A percentile compares a stretch with the other conserved stretches of the same genome.
Conservation (phyloP, 2,797 vertebrate genomes). For the Typhlichthys eigenmanni region DNA sequence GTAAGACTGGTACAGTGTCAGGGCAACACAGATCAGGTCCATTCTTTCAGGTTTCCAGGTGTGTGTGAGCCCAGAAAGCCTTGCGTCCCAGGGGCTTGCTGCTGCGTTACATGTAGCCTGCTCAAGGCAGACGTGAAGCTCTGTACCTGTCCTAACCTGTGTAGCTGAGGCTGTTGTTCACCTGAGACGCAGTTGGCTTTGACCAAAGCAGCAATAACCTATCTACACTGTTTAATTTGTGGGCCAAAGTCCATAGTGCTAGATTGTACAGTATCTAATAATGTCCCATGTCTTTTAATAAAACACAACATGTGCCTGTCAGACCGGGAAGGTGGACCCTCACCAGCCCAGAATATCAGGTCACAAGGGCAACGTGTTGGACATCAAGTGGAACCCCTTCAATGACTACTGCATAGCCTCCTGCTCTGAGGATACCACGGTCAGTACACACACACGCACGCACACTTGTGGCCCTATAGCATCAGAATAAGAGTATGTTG, state of each 20-base stretch:
- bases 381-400: slow-evolving; percentile 96
- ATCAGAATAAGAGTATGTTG: slow-evolving; percentile 32
- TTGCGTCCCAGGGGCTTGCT: slow-evolving; percentile 14
- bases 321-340: slow-evolving; percentile 93
- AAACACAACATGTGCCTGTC: slow-evolving; percentile 17
- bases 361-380: slow-evolving; percentile 89
- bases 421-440: slow-evolving; percentile 90
- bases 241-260: no score
- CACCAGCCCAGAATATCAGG: slow-evolving; percentile 88
- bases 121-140: neutral
- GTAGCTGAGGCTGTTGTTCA: neutral
- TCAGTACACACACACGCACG: slow-evolving; percentile 64
- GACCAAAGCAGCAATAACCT: no score
- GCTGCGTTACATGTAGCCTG: neutral
- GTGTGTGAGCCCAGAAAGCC: neutral
- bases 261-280: no score
- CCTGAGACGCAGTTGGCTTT: neutral
- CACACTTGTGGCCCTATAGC: slow-evolving; percentile 13
- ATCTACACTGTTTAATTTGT: no score
- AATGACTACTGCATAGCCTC: slow-evolving; percentile 92
- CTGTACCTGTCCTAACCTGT: slow-evolving; percentile 14
- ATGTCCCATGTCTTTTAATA: neutral
- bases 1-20: neutral
- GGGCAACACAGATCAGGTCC: neutral
- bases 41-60: neutral